These are phyloP conservation scores for Darevskia mixta DNA, from an alignment of 2,797 vertebrate genomes.

Conservation along the genomic window DNA sequence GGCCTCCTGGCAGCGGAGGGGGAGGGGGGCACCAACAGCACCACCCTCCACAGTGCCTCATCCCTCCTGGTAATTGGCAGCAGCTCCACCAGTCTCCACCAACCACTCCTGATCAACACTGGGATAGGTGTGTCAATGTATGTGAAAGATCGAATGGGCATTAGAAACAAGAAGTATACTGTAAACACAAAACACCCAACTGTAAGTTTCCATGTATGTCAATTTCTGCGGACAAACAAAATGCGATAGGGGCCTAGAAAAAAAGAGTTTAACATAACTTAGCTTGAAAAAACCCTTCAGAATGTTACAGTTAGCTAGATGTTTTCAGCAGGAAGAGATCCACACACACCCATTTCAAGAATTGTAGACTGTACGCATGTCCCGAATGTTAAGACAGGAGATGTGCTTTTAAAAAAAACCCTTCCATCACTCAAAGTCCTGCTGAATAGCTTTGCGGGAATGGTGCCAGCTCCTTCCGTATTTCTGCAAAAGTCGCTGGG, in stretches of 20 bases:
- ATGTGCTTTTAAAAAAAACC: constrained; percentile 59
- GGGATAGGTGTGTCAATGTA: background rate
- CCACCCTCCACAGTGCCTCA: no score
- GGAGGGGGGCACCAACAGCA: no score
- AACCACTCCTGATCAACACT: background rate
- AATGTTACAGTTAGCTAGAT: no score
- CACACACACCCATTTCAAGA: background rate
- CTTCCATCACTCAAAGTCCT: constrained; percentile 78
- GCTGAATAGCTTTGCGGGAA: constrained; percentile 82
- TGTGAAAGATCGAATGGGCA: background rate
- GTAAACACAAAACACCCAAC: background rate
- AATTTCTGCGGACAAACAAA: background rate
- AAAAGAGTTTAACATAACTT: background rate
- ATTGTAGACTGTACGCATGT: constrained; percentile 72
- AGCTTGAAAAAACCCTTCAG: background rate
- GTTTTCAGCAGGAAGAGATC: no score
- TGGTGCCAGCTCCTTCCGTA: constrained; percentile 77
- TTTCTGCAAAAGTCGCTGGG: constrained; percentile 82
- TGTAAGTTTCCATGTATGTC: background rate
- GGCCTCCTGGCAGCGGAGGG: no score
- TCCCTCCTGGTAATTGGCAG: no score
- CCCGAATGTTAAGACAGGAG: constrained; percentile 51
- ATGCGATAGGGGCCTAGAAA: no score
- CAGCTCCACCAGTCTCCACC: no score
- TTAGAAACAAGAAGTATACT: no score